Evolutionary conservation across 2,888 invertebrate genomes (phyloP), one percentile per base, ranked within the genome.

Genomic region (Pycnomerus fuliginosus): DNA sequence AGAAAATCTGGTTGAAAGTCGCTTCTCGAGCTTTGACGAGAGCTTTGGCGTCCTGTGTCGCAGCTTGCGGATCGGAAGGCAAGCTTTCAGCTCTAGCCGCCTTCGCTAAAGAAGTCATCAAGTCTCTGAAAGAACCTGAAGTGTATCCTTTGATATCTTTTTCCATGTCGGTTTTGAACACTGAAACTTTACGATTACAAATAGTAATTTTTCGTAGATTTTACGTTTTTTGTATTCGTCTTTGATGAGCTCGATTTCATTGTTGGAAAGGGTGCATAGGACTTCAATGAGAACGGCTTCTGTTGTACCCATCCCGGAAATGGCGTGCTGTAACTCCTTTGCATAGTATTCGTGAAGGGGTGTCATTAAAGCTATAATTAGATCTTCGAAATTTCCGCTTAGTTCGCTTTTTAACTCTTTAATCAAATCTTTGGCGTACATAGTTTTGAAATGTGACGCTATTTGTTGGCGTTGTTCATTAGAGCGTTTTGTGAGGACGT

Each of bases 391-490:
- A 62, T 87, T 84, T 3, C 91, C 92, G 55, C 83, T 84, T 16
- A 90, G 79, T 69, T 93, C 92, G 55, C 87, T 85, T 69, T 87
- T 89, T 56, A 90, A 71, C 55, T 90, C 87, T n/a, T 83, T 81
- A 33, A 87, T 77, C 84, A 47, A 28, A 32, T 47, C 47, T 34
- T 87, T 86, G 65, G 90, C 91, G 71, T 84, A 90, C 61, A 48
- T 27, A 2, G 89, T 85, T 74, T 94, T 94, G 72, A 87, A 94
- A 63, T 85, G 84, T 14, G 80, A 77, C 13, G 84, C 82, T 58
- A 94, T 89, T 64, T 90, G 83, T 55, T 90, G 79, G 36, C 94
- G 80, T 69, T 95, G 92, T 22, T 79, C 80, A 63, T 90, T 90
- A 52, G 84, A 83, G 30, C 93, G 81, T 48, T 81, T 81, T 8